Evolutionary conservation across 2,888 invertebrate species (phyloP).

Genomic region (Lutraria lutraria): DNA sequence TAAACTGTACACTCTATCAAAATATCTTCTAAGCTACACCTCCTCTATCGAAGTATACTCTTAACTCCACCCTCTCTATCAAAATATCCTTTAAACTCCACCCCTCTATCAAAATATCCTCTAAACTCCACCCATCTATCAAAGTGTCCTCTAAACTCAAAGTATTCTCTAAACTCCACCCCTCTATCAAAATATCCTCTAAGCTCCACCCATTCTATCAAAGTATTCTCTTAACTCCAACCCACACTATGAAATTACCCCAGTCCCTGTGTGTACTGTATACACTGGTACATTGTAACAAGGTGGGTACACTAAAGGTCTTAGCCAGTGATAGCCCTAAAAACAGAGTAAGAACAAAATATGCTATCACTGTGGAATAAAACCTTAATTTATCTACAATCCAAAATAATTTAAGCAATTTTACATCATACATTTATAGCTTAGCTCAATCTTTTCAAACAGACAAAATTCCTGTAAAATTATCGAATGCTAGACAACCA

Average conservation of each 20-base stretch:
- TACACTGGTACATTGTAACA: constrained; percentile 20
- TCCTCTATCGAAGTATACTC: too few species aligned
- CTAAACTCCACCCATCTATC: background rate
- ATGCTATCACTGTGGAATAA: background rate
- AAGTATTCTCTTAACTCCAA: too few species aligned
- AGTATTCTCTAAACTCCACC: too few species aligned
- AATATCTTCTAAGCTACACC: too few species aligned
- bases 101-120: background rate
- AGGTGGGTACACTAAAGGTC: background rate
- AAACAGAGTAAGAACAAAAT: constrained; percentile 22
- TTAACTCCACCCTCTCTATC: too few species aligned
- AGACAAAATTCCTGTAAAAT: background rate
- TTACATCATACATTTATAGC: background rate
- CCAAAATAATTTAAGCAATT: background rate
- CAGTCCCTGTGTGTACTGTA: constrained; percentile 17
- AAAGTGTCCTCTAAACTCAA: background rate
- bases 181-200: background rate
- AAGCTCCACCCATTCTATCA: background rate
- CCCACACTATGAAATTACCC: background rate
- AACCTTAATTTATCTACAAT: background rate
- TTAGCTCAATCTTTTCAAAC: background rate
- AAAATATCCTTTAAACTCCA: background rate
- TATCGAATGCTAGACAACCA: background rate
- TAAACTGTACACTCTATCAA: too few species aligned
- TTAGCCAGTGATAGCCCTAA: constrained; percentile 20